phyloP scores from a whole-genome alignment of 2,888 invertebrate species.

The Zygaena filipendulae region DNA sequence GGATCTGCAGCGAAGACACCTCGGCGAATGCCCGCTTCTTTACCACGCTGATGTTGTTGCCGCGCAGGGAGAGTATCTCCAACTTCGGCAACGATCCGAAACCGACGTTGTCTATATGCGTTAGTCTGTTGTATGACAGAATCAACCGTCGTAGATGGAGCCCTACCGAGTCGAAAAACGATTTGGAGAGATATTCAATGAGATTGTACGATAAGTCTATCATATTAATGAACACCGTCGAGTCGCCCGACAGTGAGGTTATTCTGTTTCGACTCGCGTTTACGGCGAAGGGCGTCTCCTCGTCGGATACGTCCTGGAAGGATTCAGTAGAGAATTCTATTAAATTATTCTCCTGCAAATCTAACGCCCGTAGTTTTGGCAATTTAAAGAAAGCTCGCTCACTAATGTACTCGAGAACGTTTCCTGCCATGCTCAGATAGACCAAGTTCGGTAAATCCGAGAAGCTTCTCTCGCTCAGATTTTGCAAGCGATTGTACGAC shows the following conservation, averaged over 20 bases:
- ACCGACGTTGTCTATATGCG: constrained; percentile 46
- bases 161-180: constrained; percentile 60
- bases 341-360: constrained; percentile 79
- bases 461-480: constrained; percentile 73
- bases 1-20: constrained; percentile 27
- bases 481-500: constrained; percentile 76
- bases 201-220: constrained; percentile 75
- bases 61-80: constrained; percentile 64
- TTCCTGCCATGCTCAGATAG: constrained; percentile 81
- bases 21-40: constrained; percentile 76
- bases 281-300: constrained; percentile 70
- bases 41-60: constrained; percentile 74
- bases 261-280: constrained; percentile 78
- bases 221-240: constrained; percentile 60
- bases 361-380: constrained; percentile 75
- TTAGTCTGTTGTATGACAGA: constrained; percentile 70
- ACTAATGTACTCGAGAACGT: constrained; percentile 73
- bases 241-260: constrained; percentile 28
- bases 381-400: constrained; percentile 76
- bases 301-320: constrained; percentile 72
- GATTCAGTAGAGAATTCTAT: constrained; percentile 70
- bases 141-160: constrained; percentile 28
- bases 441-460: constrained; percentile 75
- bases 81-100: constrained; percentile 27
- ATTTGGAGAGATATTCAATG: constrained; percentile 64